Conservation (phyloP, 2,888 invertebrate species). For the Hirtodrosophila confusa region DNA sequence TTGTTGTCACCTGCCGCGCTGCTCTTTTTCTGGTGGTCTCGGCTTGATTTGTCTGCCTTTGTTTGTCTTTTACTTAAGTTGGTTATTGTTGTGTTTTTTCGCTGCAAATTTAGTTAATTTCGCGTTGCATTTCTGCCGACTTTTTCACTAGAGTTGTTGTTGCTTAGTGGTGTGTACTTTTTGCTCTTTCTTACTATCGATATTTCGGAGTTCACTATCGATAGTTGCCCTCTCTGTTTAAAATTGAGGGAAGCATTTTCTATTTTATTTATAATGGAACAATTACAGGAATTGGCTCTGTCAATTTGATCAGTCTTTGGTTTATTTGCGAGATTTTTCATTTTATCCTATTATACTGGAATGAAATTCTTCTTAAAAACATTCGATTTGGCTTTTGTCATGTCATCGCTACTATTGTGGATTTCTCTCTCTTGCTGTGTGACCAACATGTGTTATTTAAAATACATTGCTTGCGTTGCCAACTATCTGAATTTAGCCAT, state of each 20-base stretch:
- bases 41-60: constrained; percentile 2
- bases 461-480: constrained; percentile 14
- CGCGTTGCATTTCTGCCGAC: constrained; percentile 57
- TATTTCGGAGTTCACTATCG: constrained; percentile 5
- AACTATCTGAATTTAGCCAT: constrained; percentile 7
- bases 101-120: constrained; percentile 55
- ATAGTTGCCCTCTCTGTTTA: constrained; percentile 1
- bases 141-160: constrained; percentile 56
- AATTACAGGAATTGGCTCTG: too few relatives aligned
- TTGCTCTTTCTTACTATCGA: constrained; percentile 15
- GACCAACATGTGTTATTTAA: too few relatives aligned
- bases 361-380: too few relatives aligned
- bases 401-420: neutral
- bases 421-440: neutral
- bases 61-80: constrained; percentile 21
- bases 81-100: constrained; percentile 33
- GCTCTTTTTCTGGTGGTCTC: constrained; percentile 5
- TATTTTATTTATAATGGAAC: too few relatives aligned
- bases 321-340: too few relatives aligned
- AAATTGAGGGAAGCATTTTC: neutral
- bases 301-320: too few relatives aligned
- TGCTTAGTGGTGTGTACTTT: constrained; percentile 36
- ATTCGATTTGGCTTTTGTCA: too few relatives aligned
- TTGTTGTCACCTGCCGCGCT: constrained; percentile 3
- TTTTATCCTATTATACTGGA: too few relatives aligned